phyloP scores from a whole-genome alignment of 2,888 invertebrate species.

The Drosophila vallismaia region DNA sequence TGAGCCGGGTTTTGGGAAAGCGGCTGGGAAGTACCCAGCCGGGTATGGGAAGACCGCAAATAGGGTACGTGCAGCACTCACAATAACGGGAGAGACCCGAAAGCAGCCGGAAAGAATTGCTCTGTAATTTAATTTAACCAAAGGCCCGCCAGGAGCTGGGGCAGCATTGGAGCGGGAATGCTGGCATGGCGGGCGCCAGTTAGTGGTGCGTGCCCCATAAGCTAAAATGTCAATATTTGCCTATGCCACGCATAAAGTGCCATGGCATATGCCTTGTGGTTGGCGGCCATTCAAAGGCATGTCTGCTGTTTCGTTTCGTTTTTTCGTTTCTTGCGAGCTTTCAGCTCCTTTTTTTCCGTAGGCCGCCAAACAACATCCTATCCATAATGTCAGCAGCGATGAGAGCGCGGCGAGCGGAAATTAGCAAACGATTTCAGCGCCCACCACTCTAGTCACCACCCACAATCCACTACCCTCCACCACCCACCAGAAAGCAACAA shows the following conservation, averaged over 20 bases:
- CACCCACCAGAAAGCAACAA: background rate
- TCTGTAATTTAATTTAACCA: conserved; percentile 77
- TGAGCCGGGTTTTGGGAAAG: background rate
- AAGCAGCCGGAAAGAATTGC: conserved; percentile 74
- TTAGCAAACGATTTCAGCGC: conserved; percentile 75
- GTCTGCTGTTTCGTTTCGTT: conserved; percentile 27
- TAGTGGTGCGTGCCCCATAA: conserved; percentile 74
- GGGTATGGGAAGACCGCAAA: conserved; percentile 53
- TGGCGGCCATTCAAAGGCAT: conserved; percentile 56
- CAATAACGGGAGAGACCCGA: conserved; percentile 51
- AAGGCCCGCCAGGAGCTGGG: conserved; percentile 29
- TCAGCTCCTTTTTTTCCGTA: conserved; percentile 24
- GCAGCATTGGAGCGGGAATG: conserved; percentile 23
- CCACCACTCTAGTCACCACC: background rate
- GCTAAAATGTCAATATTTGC: conserved; percentile 77
- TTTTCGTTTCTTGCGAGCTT: too few relatives aligned
- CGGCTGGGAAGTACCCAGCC: background rate
- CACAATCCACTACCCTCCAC: too few relatives aligned
- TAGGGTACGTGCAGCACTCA: conserved; percentile 61
- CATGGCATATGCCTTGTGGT: conserved; percentile 61
- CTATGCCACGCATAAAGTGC: conserved; percentile 68
- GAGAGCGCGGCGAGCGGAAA: conserved; percentile 63
- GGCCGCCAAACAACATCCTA: conserved; percentile 50
- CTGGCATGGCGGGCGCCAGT: conserved; percentile 45
- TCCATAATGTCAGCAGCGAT: conserved; percentile 52